Percentiles rank a stretch among this genome's conserved stretches.
Conservation (phyloP, 2,113 vertebrate genomes). For the Salvator merianae region DNA sequence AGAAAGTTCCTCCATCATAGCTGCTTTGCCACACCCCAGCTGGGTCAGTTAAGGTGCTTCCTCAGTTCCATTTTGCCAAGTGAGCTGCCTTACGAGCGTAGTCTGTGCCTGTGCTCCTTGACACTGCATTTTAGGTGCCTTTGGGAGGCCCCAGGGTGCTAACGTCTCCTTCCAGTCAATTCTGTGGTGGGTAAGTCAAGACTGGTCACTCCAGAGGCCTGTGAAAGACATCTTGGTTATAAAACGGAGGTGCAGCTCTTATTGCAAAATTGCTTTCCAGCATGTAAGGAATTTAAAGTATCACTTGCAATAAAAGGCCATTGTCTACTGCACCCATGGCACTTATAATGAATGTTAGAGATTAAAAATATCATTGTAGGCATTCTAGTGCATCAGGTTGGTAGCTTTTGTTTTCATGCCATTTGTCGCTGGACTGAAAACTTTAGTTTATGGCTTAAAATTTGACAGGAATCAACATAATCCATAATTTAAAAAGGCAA, state of each 20-base stretch:
- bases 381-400: not conserved
- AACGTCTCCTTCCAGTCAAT: too few relatives aligned
- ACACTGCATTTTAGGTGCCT: too few relatives aligned
- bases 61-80: too few relatives aligned
- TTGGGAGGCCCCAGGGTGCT: too few relatives aligned
- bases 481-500: not conserved
- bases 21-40: too few relatives aligned
- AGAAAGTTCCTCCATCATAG: too few relatives aligned
- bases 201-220: too few relatives aligned
- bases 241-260: constrained; percentile 68
- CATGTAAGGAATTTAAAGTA: constrained; percentile 77
- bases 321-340: not conserved
- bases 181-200: too few relatives aligned
- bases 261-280: constrained; percentile 94
- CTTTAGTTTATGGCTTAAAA: not conserved
- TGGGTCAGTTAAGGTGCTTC: too few relatives aligned
- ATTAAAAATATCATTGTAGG: not conserved
- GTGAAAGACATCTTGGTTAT: too few relatives aligned
- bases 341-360: not conserved
- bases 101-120: too few relatives aligned
- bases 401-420: not conserved
- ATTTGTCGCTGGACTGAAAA: not conserved
- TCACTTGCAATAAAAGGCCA: not conserved
- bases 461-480: not conserved
- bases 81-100: too few relatives aligned